Percentiles rank a stretch among this genome's conserved stretches.
These are phyloP conservation scores for Aegithalos caudatus DNA, from an alignment of 2,113 vertebrate species.

Conservation along the genomic window DNA sequence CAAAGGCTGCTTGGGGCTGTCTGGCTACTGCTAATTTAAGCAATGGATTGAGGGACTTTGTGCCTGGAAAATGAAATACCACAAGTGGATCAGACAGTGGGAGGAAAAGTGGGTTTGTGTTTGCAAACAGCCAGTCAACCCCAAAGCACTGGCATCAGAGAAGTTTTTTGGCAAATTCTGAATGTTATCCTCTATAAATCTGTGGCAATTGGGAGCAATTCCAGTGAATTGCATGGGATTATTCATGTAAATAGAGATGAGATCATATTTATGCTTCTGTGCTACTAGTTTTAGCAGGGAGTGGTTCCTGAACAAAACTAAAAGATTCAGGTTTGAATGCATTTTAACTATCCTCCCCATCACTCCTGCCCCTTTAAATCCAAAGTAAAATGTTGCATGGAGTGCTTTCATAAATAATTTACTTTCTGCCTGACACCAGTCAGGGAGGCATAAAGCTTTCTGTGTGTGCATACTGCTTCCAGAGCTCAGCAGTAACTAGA, in stretches of 20 bases:
- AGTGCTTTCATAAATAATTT: slow-evolving; percentile 53
- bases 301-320: neutral
- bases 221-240: neutral
- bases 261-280: neutral
- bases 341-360: neutral
- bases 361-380: slow-evolving; percentile 26
- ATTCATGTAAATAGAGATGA: neutral
- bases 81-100: neutral
- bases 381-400: slow-evolving; percentile 21
- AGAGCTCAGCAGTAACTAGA: slow-evolving; percentile 15
- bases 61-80: neutral
- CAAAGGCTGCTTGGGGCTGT: neutral
- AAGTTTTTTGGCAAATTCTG: neutral
- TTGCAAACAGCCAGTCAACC: neutral
- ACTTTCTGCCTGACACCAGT: slow-evolving; percentile 46
- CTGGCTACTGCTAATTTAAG: neutral
- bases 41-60: neutral
- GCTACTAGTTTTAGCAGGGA: neutral
- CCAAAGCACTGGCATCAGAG: neutral
- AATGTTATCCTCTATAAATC: neutral
- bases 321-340: neutral
- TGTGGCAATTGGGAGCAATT: neutral
- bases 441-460: slow-evolving; percentile 37
- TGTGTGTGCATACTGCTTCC: slow-evolving; percentile 23
- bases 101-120: neutral